phyloP scores from a whole-genome alignment of 1,140 invertebrate genomes.

The silkworm (Bombyx mori) region ASM3026992v2 NC_085124.1:9069001-9069500 shows the following conservation, averaged over 20 bases:
- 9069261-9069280: conserved; percentile 10
- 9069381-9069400: conserved; percentile 54
- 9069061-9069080: too few relatives aligned
- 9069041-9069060: too few relatives aligned
- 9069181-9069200: too few relatives aligned
- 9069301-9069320: conserved; percentile 29
- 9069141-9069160: too few relatives aligned
- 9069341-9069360: conserved; percentile 38
- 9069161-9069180: too few relatives aligned
- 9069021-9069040: too few relatives aligned
- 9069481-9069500: conserved; percentile 47
- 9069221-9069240: too few relatives aligned
- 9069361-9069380: conserved; percentile 65
- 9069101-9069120: too few relatives aligned
- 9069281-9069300: conserved; percentile 23
- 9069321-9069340: conserved; percentile 55
- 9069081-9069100: too few relatives aligned
- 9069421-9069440: conserved; percentile 56
- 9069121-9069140: too few relatives aligned
- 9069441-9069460: conserved; percentile 39
- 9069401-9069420: conserved; percentile 57
- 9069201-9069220: too few relatives aligned
- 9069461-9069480: conserved; percentile 36
- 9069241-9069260: neutral
- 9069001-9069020: too few relatives aligned